Base-by-base conservation (phyloP, 2,888 invertebrate species). In the Orchesella flavescens region DNA sequence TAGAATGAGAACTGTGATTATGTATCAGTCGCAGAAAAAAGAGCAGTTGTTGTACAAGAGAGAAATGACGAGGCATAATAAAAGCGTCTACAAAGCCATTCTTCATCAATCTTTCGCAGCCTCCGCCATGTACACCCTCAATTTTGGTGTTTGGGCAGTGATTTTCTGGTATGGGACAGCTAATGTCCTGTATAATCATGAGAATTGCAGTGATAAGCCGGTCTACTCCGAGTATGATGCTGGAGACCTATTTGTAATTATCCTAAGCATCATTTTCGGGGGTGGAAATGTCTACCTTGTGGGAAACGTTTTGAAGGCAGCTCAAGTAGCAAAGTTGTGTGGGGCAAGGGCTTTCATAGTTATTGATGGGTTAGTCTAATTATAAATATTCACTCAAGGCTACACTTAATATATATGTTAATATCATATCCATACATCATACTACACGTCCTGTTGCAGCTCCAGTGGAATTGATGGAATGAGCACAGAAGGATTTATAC, bases 1-100 rank as follows among this genome's bases (percentile, higher is more conserved):
- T 17, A 82, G 78, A 21, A 82, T 86, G 12, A 78, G 83, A 61
- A 84, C 81, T 10, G 84, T 87, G 2, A 82, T 84, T 13, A 49
- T 85, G 2, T 87, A 83, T 63, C 73, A 74, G 0, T 75, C 75
- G 7, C 85, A 87, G 24, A n/a, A 49, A 13, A 73, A 66, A 17
- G 84, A 84, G 13, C n/a, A 71, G 13, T 46, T 34, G 0, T 34
- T 53, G 4, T 87, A 85, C 49, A 55, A 55, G 34, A 65, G 74
- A 12, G 77, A 84, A 34, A 24, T 84, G n/a, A 9, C 23, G n/a
- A 57, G 76, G n/a, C 21, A 66, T 7, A 44, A 63, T 19, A 3
- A 13, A 10, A 21, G 9, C 4, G 80, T 84, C 7, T 53, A 63
- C 10, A 13, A 7, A 15, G 71, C 73, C n/a, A 84, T 85, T 55